phyloP scores from a whole-genome alignment of 2,113 vertebrate species.

The Echinops telfairi region DNA sequence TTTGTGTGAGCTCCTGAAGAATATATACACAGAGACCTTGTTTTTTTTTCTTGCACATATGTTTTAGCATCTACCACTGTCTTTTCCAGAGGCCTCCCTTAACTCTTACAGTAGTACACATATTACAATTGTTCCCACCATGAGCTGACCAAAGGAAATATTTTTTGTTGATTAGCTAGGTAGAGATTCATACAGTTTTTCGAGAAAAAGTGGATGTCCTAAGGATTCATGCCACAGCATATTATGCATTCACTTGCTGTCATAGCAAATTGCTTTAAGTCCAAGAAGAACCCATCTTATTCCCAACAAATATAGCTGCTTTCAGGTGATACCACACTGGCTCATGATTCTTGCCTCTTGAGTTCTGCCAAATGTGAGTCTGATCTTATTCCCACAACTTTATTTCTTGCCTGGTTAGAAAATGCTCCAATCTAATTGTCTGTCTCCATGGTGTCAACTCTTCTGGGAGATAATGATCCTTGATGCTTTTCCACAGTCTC shows the following conservation, averaged over 20 bases:
- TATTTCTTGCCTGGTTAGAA: slow-evolving; percentile 46
- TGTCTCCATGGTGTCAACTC: neutral
- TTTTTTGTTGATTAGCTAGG: neutral
- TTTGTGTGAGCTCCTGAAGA: neutral
- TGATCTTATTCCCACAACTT: slow-evolving; percentile 57
- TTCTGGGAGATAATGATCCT: neutral
- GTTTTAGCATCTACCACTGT: neutral
- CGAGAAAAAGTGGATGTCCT: neutral
- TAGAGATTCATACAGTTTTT: slow-evolving; percentile 23
- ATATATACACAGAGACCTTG: rapidly evolving
- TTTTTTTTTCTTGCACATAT: neutral
- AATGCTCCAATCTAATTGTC: slow-evolving; percentile 59
- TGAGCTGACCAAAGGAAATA: neutral
- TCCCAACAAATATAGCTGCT: neutral
- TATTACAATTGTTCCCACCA: neutral
- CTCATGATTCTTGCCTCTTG: slow-evolving; percentile 11
- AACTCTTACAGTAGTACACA: neutral
- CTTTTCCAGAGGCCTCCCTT: neutral
- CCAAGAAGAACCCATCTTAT: neutral
- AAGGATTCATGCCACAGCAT: slow-evolving; percentile 35
- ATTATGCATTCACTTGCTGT: neutral
- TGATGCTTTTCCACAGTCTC: neutral
- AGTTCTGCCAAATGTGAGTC: slow-evolving; percentile 50
- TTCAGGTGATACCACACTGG: neutral
- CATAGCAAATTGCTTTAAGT: slow-evolving; percentile 49